phyloP scores from a whole-genome alignment of 1,140 invertebrate species.

The Papilio xuthus region DNA sequence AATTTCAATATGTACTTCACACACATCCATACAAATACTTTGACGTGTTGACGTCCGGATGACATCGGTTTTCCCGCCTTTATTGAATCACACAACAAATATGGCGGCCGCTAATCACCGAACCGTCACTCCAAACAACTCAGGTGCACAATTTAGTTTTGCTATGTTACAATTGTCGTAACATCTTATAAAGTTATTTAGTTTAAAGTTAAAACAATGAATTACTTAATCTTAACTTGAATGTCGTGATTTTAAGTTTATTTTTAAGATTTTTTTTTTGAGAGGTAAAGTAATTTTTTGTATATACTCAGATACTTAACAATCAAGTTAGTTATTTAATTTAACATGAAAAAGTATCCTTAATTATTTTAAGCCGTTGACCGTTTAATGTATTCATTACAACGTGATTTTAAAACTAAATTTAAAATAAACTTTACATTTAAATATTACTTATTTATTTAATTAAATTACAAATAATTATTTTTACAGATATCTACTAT shows the following conservation, averaged over 20 bases:
- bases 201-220: neutral
- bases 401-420: neutral
- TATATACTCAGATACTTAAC: no score
- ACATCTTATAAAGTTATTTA: neutral
- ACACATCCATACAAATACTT: neutral
- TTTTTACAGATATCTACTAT: constrained; percentile 60
- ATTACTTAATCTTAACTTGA: neutral
- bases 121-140: neutral
- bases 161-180: neutral
- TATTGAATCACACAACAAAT: constrained; percentile 36
- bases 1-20: neutral
- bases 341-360: neutral
- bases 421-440: neutral
- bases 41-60: constrained; percentile 18
- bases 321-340: neutral
- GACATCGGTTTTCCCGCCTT: constrained; percentile 27
- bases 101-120: constrained; percentile 24
- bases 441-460: neutral
- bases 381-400: neutral
- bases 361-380: neutral
- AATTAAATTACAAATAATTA: constrained; percentile 36
- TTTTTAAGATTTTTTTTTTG: neutral
- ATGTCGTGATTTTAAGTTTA: neutral
- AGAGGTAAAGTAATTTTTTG: no score
- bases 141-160: constrained; percentile 8